Percentiles rank a stretch among this genome's conserved stretches.
phyloP scores from a whole-genome alignment of 2,888 invertebrate species.

The Archips crataeganus region DNA sequence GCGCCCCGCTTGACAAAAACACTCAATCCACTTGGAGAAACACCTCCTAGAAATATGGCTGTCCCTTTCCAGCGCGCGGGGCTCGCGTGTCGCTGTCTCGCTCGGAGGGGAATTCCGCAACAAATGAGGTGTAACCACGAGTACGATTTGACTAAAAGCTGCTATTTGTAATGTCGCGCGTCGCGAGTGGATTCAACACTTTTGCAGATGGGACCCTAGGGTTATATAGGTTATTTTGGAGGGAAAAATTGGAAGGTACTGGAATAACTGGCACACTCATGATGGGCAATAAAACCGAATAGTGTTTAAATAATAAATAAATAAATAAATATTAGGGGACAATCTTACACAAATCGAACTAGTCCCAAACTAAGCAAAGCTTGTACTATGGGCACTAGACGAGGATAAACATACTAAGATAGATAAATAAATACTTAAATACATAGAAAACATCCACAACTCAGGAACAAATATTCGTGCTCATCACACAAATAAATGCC shows the following conservation, averaged over 20 bases:
- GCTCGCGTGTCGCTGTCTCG: not conserved
- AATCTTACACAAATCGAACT: no score
- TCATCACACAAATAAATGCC: no score
- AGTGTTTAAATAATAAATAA: no score
- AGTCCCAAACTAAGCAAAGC: no score
- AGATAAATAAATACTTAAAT: no score
- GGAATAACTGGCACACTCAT: not conserved
- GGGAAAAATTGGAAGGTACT: slow-evolving; percentile 20
- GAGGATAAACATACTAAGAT: no score
- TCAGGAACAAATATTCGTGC: no score
- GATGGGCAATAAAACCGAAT: not conserved
- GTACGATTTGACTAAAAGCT: slow-evolving; percentile 55
- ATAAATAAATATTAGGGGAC: no score
- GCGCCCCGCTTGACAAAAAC: slow-evolving; percentile 35
- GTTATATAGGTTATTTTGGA: slow-evolving; percentile 25
- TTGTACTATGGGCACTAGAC: no score
- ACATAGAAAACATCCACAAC: no score
- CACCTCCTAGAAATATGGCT: slow-evolving; percentile 34
- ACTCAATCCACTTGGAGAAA: slow-evolving; percentile 39
- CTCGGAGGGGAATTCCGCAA: slow-evolving; percentile 21
- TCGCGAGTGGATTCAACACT: slow-evolving; percentile 43
- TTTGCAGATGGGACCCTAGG: slow-evolving; percentile 39
- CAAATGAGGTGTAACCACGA: slow-evolving; percentile 44
- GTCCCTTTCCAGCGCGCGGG: slow-evolving; percentile 21
- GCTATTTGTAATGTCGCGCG: slow-evolving; percentile 52